A percentile compares a stretch with the other conserved stretches of the same genome.
phyloP scores from a whole-genome alignment of 2,113 vertebrate species.

The Oostethus manadensis region DNA sequence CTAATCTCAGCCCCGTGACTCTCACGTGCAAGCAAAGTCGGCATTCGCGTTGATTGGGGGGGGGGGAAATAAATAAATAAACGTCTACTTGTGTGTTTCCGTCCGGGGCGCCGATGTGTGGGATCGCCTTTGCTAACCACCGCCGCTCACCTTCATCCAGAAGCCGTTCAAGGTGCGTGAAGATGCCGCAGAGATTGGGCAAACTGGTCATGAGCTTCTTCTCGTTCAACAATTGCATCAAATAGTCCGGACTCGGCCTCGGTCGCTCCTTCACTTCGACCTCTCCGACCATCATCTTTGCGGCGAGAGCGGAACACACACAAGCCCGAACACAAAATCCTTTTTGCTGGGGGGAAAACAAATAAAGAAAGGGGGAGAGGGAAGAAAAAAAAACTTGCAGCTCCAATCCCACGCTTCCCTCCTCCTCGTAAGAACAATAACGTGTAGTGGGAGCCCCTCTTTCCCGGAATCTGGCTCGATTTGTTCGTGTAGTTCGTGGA shows the following conservation, averaged over 20 bases:
- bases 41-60: neutral
- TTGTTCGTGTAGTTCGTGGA: slow-evolving; percentile 51
- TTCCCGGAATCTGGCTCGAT: slow-evolving; percentile 43
- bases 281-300: slow-evolving; percentile 82
- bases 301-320: slow-evolving; percentile 59
- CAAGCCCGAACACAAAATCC: slow-evolving; percentile 67
- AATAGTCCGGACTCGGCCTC: slow-evolving; percentile 83
- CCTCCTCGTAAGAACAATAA: slow-evolving; percentile 56
- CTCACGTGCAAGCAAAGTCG: neutral
- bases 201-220: slow-evolving; percentile 82
- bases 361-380: slow-evolving; percentile 42
- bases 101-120: too few relatives aligned
- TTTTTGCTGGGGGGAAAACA: slow-evolving; percentile 36
- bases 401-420: slow-evolving; percentile 66
- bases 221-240: slow-evolving; percentile 81
- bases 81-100: too few relatives aligned
- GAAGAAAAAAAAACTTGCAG: slow-evolving; percentile 66
- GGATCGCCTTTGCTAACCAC: slow-evolving; percentile 1
- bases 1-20: slow-evolving; percentile 36
- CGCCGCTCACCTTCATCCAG: slow-evolving; percentile 75
- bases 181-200: slow-evolving; percentile 81
- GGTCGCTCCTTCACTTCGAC: slow-evolving; percentile 83
- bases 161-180: slow-evolving; percentile 79
- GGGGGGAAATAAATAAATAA: too few relatives aligned
- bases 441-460: slow-evolving; percentile 34